phyloP scores from a whole-genome alignment of 92 coral and sea anemone species.

The Heliopora coerulea region DNA sequence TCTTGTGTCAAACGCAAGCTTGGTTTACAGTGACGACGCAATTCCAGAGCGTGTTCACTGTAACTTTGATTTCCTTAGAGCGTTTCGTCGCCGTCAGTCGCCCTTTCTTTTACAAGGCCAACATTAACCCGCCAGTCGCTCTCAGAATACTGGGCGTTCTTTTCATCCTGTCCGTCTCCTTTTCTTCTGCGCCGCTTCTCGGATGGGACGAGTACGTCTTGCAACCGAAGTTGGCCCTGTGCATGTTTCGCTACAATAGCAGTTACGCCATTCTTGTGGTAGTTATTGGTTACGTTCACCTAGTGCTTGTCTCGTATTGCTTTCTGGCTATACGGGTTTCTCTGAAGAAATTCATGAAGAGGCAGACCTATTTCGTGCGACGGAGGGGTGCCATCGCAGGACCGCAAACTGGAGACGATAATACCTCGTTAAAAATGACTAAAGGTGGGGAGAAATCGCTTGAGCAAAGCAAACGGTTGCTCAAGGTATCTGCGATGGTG shows the following conservation, averaged over 20 bases:
- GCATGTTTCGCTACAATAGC: constrained; percentile 19
- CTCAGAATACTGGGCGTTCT: not conserved
- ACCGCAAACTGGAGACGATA: not conserved
- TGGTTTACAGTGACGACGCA: constrained; percentile 30
- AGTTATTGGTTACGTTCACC: constrained; percentile 22
- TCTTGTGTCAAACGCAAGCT: constrained; percentile 16
- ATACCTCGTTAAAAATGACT: not conserved
- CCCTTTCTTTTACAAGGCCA: constrained; percentile 19
- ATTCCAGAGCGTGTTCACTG: constrained; percentile 9
- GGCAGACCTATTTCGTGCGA: constrained; percentile 5
- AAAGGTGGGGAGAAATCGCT: not conserved
- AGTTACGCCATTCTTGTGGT: constrained; percentile 18
- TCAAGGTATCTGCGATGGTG: constrained; percentile 25
- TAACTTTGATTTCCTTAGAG: constrained; percentile 17
- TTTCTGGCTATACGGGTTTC: constrained; percentile 19
- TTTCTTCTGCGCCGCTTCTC: constrained; percentile 9
- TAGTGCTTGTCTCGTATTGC: constrained; percentile 17
- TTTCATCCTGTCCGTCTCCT: not conserved
- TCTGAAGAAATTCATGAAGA: constrained; percentile 27
- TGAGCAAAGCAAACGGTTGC: constrained; percentile 6
- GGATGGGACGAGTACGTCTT: constrained; percentile 22
- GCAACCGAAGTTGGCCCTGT: constrained; percentile 7
- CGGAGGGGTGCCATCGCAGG: constrained; percentile 18
- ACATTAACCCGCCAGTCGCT: not conserved
- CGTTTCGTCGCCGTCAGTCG: constrained; percentile 25